Percentiles rank a stretch among this genome's conserved stretches.
These are phyloP conservation scores for Gymnocheta viridis DNA, from an alignment of 2,888 invertebrate species.

Conservation along the genomic window DNA sequence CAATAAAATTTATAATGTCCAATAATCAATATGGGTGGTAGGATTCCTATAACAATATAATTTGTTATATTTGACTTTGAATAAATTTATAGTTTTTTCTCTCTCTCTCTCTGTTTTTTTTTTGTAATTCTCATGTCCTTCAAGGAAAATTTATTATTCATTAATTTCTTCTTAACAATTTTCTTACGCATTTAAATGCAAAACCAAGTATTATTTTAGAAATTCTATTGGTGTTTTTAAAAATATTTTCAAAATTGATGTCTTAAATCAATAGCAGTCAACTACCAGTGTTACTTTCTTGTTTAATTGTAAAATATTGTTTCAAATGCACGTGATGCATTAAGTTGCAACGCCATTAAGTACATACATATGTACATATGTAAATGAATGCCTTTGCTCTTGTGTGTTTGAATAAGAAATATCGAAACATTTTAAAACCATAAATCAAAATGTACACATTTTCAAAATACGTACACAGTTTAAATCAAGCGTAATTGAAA, in stretches of 20 bases:
- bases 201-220: conserved; percentile 36
- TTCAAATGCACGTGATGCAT: conserved; percentile 55
- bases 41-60: conserved; percentile 47
- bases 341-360: conserved; percentile 7
- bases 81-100: conserved; percentile 6
- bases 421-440: conserved; percentile 47
- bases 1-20: conserved; percentile 65
- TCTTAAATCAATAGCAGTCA: conserved; percentile 68
- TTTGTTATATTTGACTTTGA: conserved; percentile 49
- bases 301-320: conserved; percentile 56
- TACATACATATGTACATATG: conserved; percentile 7
- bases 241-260: conserved; percentile 61
- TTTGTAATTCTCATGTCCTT: conserved; percentile 63
- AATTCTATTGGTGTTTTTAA: conserved; percentile 58
- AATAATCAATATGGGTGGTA: conserved; percentile 65
- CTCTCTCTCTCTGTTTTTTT: not conserved
- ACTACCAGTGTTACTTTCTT: conserved; percentile 68
- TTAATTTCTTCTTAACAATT: not conserved
- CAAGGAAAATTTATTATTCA: conserved; percentile 64
- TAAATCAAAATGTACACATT: conserved; percentile 59
- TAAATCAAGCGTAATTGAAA: conserved; percentile 49
- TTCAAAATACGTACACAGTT: conserved; percentile 46
- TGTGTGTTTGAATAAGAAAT: not conserved
- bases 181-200: conserved; percentile 35
- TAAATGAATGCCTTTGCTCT: conserved; percentile 28